Conservation (phyloP, 2,888 invertebrate species). For the Cataglyphis cursor region DNA sequence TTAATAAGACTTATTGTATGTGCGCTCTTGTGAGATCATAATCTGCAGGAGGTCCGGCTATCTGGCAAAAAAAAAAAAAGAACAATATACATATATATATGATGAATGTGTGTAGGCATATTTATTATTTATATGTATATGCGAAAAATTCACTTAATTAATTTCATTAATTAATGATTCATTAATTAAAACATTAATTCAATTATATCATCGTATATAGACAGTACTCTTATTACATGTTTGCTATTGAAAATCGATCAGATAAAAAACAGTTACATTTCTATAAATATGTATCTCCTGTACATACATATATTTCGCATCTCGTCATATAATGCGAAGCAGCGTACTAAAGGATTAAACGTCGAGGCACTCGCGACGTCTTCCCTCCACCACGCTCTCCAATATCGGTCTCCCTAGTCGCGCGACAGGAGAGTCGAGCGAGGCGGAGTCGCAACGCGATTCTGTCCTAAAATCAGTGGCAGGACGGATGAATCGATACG, state of each 20-base stretch:
- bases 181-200: background rate
- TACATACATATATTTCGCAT: background rate
- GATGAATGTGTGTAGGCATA: too few relatives aligned
- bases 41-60: background rate
- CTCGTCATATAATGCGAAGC: too few relatives aligned
- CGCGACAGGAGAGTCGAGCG: slow-evolving; percentile 26
- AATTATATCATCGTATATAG: background rate
- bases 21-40: too few relatives aligned
- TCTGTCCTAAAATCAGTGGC: slow-evolving; percentile 35
- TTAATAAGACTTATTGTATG: background rate
- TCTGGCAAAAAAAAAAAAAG: background rate
- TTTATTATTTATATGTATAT: too few relatives aligned
- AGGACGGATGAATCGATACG: slow-evolving; percentile 49
- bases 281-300: background rate
- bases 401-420: slow-evolving; percentile 1
- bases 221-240: background rate
- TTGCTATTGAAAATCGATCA: background rate
- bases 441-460: slow-evolving; percentile 41
- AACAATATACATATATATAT: background rate
- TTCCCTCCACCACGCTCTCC: slow-evolving; percentile 7
- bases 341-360: background rate
- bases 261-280: background rate
- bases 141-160: background rate
- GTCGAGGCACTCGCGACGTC: slow-evolving; percentile 2
- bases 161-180: background rate